Base-by-base conservation (phyloP, 2,113 vertebrate genomes). In the Forbesichthys papilliferus region DNA sequence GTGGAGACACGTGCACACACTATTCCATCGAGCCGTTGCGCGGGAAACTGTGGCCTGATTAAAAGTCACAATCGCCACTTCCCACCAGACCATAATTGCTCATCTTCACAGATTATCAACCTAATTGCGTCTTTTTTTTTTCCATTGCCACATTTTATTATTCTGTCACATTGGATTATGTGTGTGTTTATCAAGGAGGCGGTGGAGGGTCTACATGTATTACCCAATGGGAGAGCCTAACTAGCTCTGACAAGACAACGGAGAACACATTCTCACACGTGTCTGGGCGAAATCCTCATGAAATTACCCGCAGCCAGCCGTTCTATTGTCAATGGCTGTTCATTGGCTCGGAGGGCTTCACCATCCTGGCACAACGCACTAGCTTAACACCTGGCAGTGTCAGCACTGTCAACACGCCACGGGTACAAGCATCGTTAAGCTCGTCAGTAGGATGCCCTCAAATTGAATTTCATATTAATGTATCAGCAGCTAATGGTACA, bases 111-210 rank as follows among this genome's bases (percentile, higher is more conserved):
- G 81, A 86, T 86, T 81, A 80, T 79, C 69, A 75, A 84, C 68
- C 74, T 87, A 89, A 88, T 89, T 86, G 83, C 73, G 58, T 59
- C 14, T 13, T 71, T 14, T 71, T 84, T 86, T 83, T 80, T 78
- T 64, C 59, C 9, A 14, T 20, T 20, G 46, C 61, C 63, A 13
- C 80, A 79, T 86, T 91, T 90, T 90, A 91, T 93, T 86, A 90
- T 87, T 82, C 81, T 89, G 89, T 88, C 89, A 90, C 78, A 87
- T 88, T 81, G 69, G 68, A 91, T 91, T 86, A 81, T 58, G 66
- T 71, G 74, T 74, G 64, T 75, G 73, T 87, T 87, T 82, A 71
- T 91, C 87, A 89, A 70, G 67, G 77, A 87, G 81, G 66, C 72
- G 74, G 73, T 48, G 61, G 66, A 77, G 75, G 64, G 71, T 90